These are phyloP conservation scores for Sandelia bainsii DNA, from an alignment of 2,797 vertebrate species.

Conservation along the genomic window DNA sequence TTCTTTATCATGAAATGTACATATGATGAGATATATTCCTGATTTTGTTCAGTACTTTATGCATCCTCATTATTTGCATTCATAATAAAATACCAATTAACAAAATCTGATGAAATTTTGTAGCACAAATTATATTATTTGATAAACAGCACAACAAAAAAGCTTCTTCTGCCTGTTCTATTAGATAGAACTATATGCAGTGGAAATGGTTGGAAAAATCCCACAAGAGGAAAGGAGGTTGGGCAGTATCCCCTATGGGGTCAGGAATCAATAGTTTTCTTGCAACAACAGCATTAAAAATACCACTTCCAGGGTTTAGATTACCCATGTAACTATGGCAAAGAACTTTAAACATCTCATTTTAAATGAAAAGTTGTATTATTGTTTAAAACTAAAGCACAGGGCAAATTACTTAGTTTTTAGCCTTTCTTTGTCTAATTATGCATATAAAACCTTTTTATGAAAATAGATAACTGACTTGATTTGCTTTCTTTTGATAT, in stretches of 20 bases:
- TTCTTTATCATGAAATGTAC: background rate
- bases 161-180: background rate
- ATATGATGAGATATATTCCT: background rate
- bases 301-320: background rate
- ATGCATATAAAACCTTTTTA: no score
- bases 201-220: background rate
- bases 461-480: no score
- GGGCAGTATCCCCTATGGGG: background rate
- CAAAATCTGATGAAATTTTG: background rate
- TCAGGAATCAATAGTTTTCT: background rate
- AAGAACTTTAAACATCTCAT: background rate
- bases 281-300: background rate
- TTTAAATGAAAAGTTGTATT: background rate
- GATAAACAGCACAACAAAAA: background rate
- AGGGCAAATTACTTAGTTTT: background rate
- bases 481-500: no score
- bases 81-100: constrained; percentile 7
- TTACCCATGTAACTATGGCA: background rate
- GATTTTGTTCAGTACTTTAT: background rate
- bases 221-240: background rate
- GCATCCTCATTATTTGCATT: background rate
- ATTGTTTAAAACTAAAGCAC: background rate
- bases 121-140: background rate
- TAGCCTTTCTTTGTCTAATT: no score
- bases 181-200: background rate